Conservation (phyloP, 2,113 vertebrate genomes). For the Gymnobelideus leadbeateri region DNA sequence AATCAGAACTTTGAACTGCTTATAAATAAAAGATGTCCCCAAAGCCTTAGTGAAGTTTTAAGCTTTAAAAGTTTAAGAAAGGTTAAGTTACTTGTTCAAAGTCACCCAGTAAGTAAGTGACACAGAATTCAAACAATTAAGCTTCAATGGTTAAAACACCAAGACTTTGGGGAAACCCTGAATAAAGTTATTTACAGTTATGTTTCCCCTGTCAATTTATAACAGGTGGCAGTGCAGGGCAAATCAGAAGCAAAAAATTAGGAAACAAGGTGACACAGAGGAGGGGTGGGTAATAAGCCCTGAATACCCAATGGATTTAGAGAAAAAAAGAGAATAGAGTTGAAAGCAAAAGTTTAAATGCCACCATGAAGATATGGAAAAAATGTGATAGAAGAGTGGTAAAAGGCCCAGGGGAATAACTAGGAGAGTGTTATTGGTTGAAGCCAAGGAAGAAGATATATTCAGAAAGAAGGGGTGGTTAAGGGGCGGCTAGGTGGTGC, state of each 20-base stretch:
- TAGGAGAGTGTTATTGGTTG: not conserved
- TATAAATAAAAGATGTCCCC: too few relatives aligned
- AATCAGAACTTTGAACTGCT: not conserved
- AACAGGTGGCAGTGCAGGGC: not conserved
- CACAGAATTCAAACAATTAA: not conserved
- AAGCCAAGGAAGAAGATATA: not conserved
- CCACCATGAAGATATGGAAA: not conserved
- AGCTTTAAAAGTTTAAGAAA: not conserved
- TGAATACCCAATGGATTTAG: constrained; percentile 40
- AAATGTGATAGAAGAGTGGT: not conserved
- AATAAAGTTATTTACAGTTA: not conserved
- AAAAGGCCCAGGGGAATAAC: not conserved
- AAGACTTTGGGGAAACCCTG: not conserved
- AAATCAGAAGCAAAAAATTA: not conserved
- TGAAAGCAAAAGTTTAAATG: not conserved
- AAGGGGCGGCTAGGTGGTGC: too few relatives aligned
- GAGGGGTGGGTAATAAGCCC: constrained; percentile 36
- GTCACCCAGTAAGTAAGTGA: not conserved
- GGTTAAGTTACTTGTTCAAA: not conserved
- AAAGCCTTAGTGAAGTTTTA: not conserved
- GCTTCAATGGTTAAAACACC: not conserved
- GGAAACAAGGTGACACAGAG: not conserved
- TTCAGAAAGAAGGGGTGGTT: not conserved
- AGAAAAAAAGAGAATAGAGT: constrained; percentile 35
- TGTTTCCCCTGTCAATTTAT: not conserved